Percentiles rank a stretch among this genome's conserved stretches.
Evolutionary conservation across 2,113 vertebrate genomes (phyloP).

Genomic region (Myiozetetes cayanensis): DNA sequence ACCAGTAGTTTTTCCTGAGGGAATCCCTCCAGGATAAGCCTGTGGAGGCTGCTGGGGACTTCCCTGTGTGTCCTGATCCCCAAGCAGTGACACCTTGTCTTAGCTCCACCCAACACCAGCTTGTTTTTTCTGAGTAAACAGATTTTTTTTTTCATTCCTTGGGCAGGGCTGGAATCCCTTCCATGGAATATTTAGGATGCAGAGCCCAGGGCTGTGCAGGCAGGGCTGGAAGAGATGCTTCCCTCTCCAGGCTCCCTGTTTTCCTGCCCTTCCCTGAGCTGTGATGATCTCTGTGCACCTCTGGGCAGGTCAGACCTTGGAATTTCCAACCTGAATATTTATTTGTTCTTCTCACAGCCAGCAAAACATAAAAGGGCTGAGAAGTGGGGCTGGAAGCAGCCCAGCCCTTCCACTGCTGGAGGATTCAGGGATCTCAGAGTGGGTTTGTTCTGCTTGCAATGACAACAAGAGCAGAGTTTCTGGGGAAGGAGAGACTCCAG

Average conservation of each 20-base stretch:
- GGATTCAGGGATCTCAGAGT: background rate
- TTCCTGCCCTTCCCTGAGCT: background rate
- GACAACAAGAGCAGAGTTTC: background rate
- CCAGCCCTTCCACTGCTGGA: background rate
- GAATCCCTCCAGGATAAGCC: background rate
- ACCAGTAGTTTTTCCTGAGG: background rate
- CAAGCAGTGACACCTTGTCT: background rate
- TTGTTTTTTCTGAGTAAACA: background rate
- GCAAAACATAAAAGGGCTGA: background rate
- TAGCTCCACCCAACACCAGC: background rate
- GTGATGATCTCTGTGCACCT: background rate
- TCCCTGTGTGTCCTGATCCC: background rate
- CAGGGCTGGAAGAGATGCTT: background rate
- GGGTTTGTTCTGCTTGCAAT: background rate
- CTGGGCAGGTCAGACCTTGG: accelerated
- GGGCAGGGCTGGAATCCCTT: background rate
- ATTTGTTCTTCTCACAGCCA: background rate
- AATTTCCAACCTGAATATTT: background rate
- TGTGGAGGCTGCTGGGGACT: background rate
- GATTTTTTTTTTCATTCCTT: background rate
- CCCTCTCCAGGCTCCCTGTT: background rate
- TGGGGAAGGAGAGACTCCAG: background rate
- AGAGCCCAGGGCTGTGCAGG: background rate
- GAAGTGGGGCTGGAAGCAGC: background rate
- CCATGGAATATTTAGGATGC: background rate